Base-by-base conservation (phyloP, 2,888 invertebrate genomes). In the Drosophila multiciliata region DNA sequence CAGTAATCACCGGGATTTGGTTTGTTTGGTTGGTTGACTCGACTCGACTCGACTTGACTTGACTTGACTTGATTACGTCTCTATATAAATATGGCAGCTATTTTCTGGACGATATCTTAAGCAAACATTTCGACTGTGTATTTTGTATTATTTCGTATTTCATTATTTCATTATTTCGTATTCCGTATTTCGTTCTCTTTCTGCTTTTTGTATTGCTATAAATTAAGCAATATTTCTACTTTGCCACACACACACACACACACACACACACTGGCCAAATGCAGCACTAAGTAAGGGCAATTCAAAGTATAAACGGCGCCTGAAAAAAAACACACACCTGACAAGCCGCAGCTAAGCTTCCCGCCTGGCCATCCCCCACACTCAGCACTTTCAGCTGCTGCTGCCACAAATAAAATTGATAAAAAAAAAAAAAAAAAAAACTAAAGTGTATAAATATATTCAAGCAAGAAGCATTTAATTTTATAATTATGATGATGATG, bases 11-110 rank as follows among this genome's bases (percentile, higher is more conserved):
- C 36, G 66, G 60, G 67, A 65, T 67, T 75, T 63, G 55, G 54
- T 54, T 63, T 60, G 59, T 69, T 80, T 77, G 66, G 80, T 69
- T 76, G 77, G 73, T 60, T 53, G 67, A 55, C 57, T 66, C 23
- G 23, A 23, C 23, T 40, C 33, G 57, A 23, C 23, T 23, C 1
- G 23, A 23, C 58, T 65, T 78, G 88, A 87, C 74, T 78, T 2
- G 23, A 23, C 23, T 23, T 23, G 90, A 90, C 89, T 89, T 87
- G 90, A 87, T 86, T 86, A 90, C 85, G 85, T 86, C 85, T 90
- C 87, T 89, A 87, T 81, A 87, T 81, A 90, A 90, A 86, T 86
- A 86, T 90, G 90, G 89, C 85, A 85, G 85, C 90, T 83, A 86
- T 90, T 80, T 80, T 66, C 53, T 83, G 52, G 64, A 74, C 85